Percentiles rank a stretch among this genome's conserved stretches.
Evolutionary conservation across 2,113 vertebrate species (phyloP).

Genomic region (Heterochromis multidens): DNA sequence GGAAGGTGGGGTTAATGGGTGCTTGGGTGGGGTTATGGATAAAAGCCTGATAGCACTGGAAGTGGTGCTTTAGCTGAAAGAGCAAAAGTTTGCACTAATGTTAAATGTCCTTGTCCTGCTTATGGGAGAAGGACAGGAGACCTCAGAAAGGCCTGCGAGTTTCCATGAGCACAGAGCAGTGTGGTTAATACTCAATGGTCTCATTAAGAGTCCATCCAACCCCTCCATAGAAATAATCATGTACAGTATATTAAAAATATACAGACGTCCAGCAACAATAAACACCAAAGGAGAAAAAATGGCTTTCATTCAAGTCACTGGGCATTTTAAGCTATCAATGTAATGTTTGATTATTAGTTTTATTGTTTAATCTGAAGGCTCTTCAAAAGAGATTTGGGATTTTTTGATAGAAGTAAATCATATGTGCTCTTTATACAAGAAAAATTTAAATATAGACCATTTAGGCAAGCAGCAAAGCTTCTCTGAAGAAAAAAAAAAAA

Average conservation of each 20-base stretch:
- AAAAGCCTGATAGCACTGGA: constrained; percentile 81
- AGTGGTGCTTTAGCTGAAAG: constrained; percentile 79
- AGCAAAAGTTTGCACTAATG: constrained; percentile 83
- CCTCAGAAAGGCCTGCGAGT: constrained; percentile 70
- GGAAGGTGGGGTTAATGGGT: constrained; percentile 58
- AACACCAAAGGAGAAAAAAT: constrained; percentile 70
- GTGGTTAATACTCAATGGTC: constrained; percentile 56
- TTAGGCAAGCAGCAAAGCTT: constrained; percentile 25
- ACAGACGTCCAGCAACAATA: constrained; percentile 54
- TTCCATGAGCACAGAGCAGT: constrained; percentile 63
- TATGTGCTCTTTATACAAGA: constrained; percentile 11
- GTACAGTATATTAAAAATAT: constrained; percentile 53
- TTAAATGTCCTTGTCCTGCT: constrained; percentile 75
- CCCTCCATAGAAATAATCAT: constrained; percentile 50
- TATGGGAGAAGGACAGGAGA: constrained; percentile 66
- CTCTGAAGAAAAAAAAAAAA: constrained; percentile 7
- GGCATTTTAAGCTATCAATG: constrained; percentile 62
- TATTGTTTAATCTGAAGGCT: constrained; percentile 41
- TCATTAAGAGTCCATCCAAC: constrained; percentile 58
- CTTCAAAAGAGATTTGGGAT: constrained; percentile 51
- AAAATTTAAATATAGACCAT: constrained; percentile 39
- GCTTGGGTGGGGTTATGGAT: constrained; percentile 65
- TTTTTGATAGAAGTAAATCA: constrained; percentile 14
- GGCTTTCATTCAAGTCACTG: constrained; percentile 40
- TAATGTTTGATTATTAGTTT: constrained; percentile 45